Evolutionary conservation across 1,140 invertebrate species (phyloP).

Genomic region (Frieseomelitta varia): DNA sequence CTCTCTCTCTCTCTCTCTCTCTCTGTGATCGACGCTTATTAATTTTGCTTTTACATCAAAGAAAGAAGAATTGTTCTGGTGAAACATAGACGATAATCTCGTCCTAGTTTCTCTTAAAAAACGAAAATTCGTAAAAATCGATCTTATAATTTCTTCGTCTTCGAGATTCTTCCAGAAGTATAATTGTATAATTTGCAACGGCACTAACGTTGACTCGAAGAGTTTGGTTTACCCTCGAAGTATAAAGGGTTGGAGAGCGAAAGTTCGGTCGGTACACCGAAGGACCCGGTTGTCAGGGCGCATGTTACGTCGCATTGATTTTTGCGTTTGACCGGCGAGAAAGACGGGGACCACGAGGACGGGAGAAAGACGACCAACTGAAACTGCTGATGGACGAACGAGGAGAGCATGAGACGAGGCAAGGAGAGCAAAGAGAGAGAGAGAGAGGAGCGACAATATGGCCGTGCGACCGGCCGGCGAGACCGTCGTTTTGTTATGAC

Average conservation of each 20-base stretch:
- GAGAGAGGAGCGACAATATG: conserved; percentile 55
- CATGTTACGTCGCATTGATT: conserved; percentile 57
- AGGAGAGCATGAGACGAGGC: conserved; percentile 12
- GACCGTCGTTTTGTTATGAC: conserved; percentile 63
- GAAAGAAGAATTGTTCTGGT: background rate
- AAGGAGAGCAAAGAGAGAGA: background rate
- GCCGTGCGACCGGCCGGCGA: conserved; percentile 57
- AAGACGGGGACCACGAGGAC: conserved; percentile 17
- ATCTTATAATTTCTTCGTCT: background rate
- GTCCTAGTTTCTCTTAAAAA: background rate
- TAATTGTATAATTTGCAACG: no score
- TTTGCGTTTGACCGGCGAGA: conserved; percentile 29
- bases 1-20: no score
- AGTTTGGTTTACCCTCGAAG: background rate
- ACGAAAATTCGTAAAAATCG: no score
- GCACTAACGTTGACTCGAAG: background rate
- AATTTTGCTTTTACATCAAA: background rate
- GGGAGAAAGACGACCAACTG: conserved; percentile 43
- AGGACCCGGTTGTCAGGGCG: conserved; percentile 35
- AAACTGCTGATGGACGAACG: conserved; percentile 29
- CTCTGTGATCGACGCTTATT: background rate
- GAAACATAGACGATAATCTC: background rate
- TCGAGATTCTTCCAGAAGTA: background rate
- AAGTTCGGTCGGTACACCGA: conserved; percentile 34
- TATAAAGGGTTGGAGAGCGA: background rate